Conservation (phyloP, 2,797 vertebrate genomes). For the Lates japonicus region DNA sequence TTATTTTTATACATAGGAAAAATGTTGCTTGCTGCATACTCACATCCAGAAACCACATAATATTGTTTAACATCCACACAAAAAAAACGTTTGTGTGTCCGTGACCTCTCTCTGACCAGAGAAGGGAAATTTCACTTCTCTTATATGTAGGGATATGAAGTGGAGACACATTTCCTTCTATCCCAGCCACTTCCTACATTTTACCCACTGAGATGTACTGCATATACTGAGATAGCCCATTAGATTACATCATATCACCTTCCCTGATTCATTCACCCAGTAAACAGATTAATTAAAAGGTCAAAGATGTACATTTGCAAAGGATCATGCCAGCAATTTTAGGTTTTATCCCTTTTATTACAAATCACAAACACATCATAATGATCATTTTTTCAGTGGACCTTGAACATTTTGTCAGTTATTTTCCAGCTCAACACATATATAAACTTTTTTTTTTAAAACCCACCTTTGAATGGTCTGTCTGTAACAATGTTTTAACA, state of each 20-base stretch:
- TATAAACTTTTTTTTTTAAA: background rate
- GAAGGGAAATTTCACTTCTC: slow-evolving; percentile 51
- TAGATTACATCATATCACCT: slow-evolving; percentile 2
- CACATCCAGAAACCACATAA: background rate
- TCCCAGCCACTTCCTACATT: slow-evolving; percentile 51
- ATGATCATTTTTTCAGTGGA: background rate
- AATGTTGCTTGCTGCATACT: background rate
- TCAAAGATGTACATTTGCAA: background rate
- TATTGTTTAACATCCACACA: background rate
- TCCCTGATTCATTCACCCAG: background rate
- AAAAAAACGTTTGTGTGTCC: background rate
- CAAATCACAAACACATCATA: background rate
- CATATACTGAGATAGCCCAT: slow-evolving; percentile 11
- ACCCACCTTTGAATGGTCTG: background rate
- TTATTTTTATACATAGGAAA: background rate
- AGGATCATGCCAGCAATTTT: background rate
- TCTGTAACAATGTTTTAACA: background rate
- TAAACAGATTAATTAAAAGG: background rate
- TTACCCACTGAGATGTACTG: slow-evolving; percentile 3
- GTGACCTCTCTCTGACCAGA: slow-evolving; percentile 35
- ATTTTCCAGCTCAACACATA: background rate
- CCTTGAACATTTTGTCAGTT: background rate
- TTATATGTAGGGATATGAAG: slow-evolving; percentile 33
- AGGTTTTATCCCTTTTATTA: slow-evolving; percentile 8
- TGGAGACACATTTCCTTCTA: slow-evolving; percentile 29